Conservation (phyloP, 2,797 vertebrate species). For the Clarias laeviceps region DNA sequence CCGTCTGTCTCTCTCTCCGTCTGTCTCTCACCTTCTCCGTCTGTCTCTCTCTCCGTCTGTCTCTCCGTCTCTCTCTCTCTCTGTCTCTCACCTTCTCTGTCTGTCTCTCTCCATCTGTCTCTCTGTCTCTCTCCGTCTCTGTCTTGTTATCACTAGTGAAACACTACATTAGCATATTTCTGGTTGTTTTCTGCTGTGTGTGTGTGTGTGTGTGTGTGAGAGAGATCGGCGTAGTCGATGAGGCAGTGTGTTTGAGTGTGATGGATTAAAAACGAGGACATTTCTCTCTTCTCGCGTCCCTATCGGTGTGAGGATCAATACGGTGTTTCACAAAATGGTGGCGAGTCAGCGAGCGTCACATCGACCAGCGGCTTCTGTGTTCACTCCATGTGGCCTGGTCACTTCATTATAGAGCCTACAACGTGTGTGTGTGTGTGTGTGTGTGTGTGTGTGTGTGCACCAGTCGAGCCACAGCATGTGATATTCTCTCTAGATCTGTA, state of each 20-base stretch:
- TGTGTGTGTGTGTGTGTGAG: slow-evolving; percentile 37
- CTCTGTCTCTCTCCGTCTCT: background rate
- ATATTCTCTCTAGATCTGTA: background rate
- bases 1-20: background rate
- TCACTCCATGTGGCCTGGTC: background rate
- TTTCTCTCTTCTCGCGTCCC: slow-evolving; percentile 36
- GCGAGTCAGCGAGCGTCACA: slow-evolving; percentile 39
- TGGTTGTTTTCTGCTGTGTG: background rate
- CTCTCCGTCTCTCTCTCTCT: background rate
- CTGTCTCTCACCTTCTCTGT: background rate
- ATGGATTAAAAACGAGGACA: slow-evolving; percentile 45
- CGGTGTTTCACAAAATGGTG: slow-evolving; percentile 69
- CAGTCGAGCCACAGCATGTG: background rate
- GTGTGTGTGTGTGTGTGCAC: slow-evolving; percentile 49
- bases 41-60: background rate
- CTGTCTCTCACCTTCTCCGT: background rate
- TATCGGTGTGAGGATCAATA: slow-evolving; percentile 63
- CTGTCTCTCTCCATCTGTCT: background rate
- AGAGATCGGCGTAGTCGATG: slow-evolving; percentile 11
- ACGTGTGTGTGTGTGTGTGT: background rate
- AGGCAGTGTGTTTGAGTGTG: slow-evolving; percentile 42
- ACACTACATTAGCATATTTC: background rate
- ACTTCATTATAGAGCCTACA: background rate
- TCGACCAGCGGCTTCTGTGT: slow-evolving; percentile 61
- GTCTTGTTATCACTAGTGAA: background rate